phyloP scores from a whole-genome alignment of 64 coral and sea anemone species.

The Montipora foliosa region DNA sequence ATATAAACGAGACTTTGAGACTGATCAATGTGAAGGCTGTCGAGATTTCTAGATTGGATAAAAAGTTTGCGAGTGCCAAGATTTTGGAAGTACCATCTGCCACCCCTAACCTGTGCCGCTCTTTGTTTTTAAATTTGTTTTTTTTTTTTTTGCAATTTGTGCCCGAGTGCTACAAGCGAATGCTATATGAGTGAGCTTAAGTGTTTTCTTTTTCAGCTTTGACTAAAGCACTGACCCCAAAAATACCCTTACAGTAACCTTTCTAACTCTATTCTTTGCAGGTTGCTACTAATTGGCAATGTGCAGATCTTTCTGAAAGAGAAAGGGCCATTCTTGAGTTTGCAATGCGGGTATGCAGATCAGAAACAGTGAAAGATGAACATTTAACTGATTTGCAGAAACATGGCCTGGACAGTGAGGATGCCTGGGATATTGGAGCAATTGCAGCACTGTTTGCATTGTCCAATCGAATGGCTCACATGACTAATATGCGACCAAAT shows the following conservation, averaged over 20 bases:
- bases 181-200: no score
- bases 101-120: no score
- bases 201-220: no score
- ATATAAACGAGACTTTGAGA: no score
- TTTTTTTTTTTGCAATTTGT: no score
- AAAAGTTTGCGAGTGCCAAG: no score
- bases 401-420: constrained; percentile 77
- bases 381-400: constrained; percentile 78
- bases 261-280: background rate
- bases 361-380: constrained; percentile 82
- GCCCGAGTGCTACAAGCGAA: no score
- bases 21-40: no score
- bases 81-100: no score
- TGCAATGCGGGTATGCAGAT: constrained; percentile 75
- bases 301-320: constrained; percentile 80
- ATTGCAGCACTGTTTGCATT: constrained; percentile 93
- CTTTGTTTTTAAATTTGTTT: no score
- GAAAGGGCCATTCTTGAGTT: constrained; percentile 94
- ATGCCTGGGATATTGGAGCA: constrained; percentile 93
- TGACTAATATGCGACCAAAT: constrained; percentile 90
- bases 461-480: constrained; percentile 91
- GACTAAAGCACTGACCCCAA: no score
- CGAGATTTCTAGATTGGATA: no score
- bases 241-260: background rate
- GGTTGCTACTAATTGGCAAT: constrained; percentile 90